Conservation (phyloP, 2,888 invertebrate species). For the Mimumesa dahlbomi region DNA sequence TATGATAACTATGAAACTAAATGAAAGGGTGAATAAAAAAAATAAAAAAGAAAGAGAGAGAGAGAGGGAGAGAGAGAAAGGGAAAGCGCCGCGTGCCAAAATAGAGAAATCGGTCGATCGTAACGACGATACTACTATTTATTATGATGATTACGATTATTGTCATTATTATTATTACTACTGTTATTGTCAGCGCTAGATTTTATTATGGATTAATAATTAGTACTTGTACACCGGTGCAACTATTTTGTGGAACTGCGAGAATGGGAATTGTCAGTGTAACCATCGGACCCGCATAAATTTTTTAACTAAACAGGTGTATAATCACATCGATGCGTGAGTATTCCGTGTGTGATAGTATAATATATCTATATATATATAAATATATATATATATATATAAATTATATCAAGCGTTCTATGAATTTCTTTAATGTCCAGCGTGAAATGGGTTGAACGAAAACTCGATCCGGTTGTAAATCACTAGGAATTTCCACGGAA, state of each 20-base stretch:
- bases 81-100: slow-evolving; percentile 25
- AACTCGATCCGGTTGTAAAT: too few relatives aligned
- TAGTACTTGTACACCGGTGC: slow-evolving; percentile 51
- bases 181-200: slow-evolving; percentile 41
- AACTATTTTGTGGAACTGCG: slow-evolving; percentile 62
- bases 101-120: slow-evolving; percentile 44
- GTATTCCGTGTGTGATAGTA: slow-evolving; percentile 49
- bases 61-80: slow-evolving; percentile 7
- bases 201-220: slow-evolving; percentile 52
- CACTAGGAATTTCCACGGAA: too few relatives aligned
- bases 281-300: slow-evolving; percentile 41
- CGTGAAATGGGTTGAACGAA: too few relatives aligned
- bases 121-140: slow-evolving; percentile 55
- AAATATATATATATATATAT: slow-evolving; percentile 44
- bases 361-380: slow-evolving; percentile 46
- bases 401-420: slow-evolving; percentile 30
- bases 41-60: not conserved
- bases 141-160: slow-evolving; percentile 38
- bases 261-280: slow-evolving; percentile 38
- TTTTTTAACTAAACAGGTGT: slow-evolving; percentile 59
- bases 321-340: slow-evolving; percentile 60
- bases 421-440: slow-evolving; percentile 25
- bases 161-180: slow-evolving; percentile 46
- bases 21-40: not conserved
- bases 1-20: slow-evolving; percentile 3